phyloP scores from a whole-genome alignment of 2,797 vertebrate species.

The Melanotaenia boesemani region DNA sequence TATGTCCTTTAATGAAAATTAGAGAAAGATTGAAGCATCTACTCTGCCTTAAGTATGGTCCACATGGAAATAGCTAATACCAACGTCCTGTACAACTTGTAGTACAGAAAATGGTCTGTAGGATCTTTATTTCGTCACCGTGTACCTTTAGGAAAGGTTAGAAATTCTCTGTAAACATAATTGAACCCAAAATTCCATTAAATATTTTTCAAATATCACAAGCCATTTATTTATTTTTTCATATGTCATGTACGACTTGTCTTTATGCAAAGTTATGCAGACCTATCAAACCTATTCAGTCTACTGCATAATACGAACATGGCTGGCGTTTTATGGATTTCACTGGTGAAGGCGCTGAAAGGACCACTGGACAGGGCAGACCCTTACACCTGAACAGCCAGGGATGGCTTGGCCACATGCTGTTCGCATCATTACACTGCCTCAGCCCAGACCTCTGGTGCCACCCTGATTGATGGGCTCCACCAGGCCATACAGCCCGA shows the following conservation, averaged over 20 bases:
- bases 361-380: conserved; percentile 77
- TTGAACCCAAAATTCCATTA: background rate
- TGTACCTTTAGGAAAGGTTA: conserved; percentile 10
- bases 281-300: conserved; percentile 54
- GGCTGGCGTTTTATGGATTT: conserved; percentile 77
- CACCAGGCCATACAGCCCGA: conserved; percentile 77
- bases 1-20: conserved; percentile 93
- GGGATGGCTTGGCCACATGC: conserved; percentile 81
- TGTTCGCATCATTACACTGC: conserved; percentile 86
- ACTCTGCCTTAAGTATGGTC: conserved; percentile 74
- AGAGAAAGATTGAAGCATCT: conserved; percentile 80
- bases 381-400: conserved; percentile 81
- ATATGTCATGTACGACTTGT: conserved; percentile 5
- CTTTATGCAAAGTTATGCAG: conserved; percentile 46
- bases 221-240: background rate
- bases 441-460: conserved; percentile 81
- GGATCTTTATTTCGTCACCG: conserved; percentile 54
- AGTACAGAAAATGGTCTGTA: conserved; percentile 65
- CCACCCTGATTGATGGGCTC: conserved; percentile 85
- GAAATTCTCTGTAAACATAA: conserved; percentile 18
- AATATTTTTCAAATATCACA: conserved; percentile 8
- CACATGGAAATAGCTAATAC: conserved; percentile 70
- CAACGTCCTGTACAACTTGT: conserved; percentile 70
- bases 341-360: conserved; percentile 56
- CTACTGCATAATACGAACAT: conserved; percentile 55